These are phyloP conservation scores for Scatophagus argus DNA, from an alignment of 2,113 vertebrate genomes.

Conservation along the genomic window DNA sequence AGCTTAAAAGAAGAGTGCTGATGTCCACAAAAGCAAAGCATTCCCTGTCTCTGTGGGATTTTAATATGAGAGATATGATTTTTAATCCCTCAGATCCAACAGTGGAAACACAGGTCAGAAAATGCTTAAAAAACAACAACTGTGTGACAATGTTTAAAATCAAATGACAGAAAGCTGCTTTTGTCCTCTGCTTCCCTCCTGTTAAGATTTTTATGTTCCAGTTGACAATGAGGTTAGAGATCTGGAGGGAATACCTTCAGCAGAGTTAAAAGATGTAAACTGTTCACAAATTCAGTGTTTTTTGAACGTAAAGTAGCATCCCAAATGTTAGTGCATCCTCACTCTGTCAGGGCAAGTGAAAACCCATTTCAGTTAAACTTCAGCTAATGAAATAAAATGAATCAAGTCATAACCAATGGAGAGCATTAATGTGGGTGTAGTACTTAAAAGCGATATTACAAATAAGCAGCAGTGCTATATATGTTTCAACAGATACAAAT, in stretches of 20 bases:
- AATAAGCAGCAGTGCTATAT: slow-evolving; percentile 44
- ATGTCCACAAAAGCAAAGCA: slow-evolving; percentile 21
- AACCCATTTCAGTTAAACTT: slow-evolving; percentile 26
- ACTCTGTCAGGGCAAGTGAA: slow-evolving; percentile 25
- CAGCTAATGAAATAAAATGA: slow-evolving; percentile 20
- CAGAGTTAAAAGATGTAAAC: slow-evolving; percentile 55
- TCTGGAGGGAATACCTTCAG: slow-evolving; percentile 42
- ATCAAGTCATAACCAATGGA: slow-evolving; percentile 27
- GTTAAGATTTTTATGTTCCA: slow-evolving; percentile 34
- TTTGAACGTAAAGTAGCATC: slow-evolving; percentile 44
- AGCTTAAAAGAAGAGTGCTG: slow-evolving; percentile 29
- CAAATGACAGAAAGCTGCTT: slow-evolving; percentile 17
- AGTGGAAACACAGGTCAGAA: slow-evolving; percentile 33
- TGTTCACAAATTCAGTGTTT: slow-evolving; percentile 65
- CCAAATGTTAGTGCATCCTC: slow-evolving; percentile 38
- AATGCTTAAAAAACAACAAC: slow-evolving; percentile 15
- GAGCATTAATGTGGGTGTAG: slow-evolving; percentile 20
- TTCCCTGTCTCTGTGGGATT: slow-evolving; percentile 7
- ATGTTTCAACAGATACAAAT: slow-evolving; percentile 24
- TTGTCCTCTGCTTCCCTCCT: slow-evolving; percentile 11
- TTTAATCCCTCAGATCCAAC: slow-evolving; percentile 27
- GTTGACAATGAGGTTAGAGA: slow-evolving; percentile 38
- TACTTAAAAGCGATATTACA: slow-evolving; percentile 21
- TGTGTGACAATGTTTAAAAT: slow-evolving; percentile 18
- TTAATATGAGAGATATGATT: slow-evolving; percentile 9